These are phyloP conservation scores for Phoenoteleia sp. DNA, from an alignment of 2,888 invertebrate genomes.

Conservation along the genomic window DNA sequence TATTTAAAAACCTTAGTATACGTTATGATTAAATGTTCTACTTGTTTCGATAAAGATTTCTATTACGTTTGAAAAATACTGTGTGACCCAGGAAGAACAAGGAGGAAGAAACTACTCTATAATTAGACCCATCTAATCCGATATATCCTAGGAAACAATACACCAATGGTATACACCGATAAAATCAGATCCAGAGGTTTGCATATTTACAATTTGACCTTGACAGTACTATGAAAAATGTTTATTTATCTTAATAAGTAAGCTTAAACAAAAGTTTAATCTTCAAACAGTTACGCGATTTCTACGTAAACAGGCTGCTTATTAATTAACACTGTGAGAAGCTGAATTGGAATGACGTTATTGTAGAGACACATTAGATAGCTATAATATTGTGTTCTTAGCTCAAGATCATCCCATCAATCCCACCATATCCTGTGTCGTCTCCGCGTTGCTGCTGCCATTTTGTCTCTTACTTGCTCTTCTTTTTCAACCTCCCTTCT, in stretches of 20 bases:
- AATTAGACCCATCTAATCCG: slow-evolving; percentile 41
- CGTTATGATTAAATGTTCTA: no score
- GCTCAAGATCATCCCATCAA: slow-evolving; percentile 48
- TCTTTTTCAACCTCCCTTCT: slow-evolving; percentile 44
- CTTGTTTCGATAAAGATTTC: not conserved
- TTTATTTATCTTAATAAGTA: slow-evolving; percentile 43
- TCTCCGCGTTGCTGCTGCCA: slow-evolving; percentile 58
- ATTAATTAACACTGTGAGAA: slow-evolving; percentile 37
- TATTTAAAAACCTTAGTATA: no score
- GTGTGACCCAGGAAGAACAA: slow-evolving; percentile 27
- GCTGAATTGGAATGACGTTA: slow-evolving; percentile 75
- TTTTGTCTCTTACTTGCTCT: slow-evolving; percentile 59
- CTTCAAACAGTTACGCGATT: slow-evolving; percentile 38
- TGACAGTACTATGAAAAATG: slow-evolving; percentile 20
- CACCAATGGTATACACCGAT: slow-evolving; percentile 42
- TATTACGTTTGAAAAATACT: not conserved
- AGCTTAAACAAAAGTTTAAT: slow-evolving; percentile 15
- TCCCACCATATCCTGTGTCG: slow-evolving; percentile 35
- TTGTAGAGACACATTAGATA: slow-evolving; percentile 56
- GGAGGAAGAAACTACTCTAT: slow-evolving; percentile 34
- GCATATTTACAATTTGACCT: slow-evolving; percentile 50
- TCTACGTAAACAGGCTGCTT: slow-evolving; percentile 72
- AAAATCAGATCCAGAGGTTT: slow-evolving; percentile 40
- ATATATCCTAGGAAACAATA: slow-evolving; percentile 61
- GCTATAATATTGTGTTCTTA: slow-evolving; percentile 33